Evolutionary conservation across 2,888 invertebrate genomes (phyloP).

Genomic region (Chouioia cunea): DNA sequence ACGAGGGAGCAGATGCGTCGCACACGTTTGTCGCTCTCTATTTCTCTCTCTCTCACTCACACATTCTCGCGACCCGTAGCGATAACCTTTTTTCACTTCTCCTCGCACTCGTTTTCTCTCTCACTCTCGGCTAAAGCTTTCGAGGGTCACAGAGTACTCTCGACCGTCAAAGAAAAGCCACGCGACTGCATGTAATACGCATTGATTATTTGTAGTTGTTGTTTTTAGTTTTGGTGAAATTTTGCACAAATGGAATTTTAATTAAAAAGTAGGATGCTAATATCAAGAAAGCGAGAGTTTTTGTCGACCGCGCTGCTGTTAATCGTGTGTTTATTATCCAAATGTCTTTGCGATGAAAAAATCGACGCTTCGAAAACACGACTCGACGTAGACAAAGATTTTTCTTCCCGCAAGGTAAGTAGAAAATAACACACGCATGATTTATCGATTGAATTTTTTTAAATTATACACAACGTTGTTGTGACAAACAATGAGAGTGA

Average conservation of each 20-base stretch:
- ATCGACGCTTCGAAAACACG: conserved; percentile 1
- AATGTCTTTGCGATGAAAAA: conserved; percentile 14
- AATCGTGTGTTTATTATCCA: background rate
- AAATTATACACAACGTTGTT: background rate
- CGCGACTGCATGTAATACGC: conserved; percentile 3
- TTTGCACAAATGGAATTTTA: background rate
- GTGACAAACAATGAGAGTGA: background rate
- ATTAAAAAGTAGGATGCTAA: conserved; percentile 4
- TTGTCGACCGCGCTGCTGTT: conserved; percentile 26
- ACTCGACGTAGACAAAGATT: conserved; percentile 7
- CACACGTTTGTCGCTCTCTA: conserved; percentile 31
- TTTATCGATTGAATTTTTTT: conserved; percentile 2
- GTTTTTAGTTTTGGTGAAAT: too few species aligned
- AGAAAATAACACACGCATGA: too few species aligned
- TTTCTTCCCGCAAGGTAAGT: conserved; percentile 23
- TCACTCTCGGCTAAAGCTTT: background rate
- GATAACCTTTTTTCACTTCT: conserved; percentile 41
- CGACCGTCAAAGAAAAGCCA: conserved; percentile 15
- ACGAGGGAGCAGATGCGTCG: conserved; percentile 35
- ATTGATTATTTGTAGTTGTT: too few species aligned
- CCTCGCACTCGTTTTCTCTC: conserved; percentile 5
- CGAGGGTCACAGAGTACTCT: conserved; percentile 7
- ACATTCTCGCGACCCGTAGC: conserved; percentile 30
- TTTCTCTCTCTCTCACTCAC: conserved; percentile 21
- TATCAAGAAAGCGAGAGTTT: conserved; percentile 11